Evolutionary conservation across 2,113 vertebrate species (phyloP).

Genomic region (Myxocyprinus asiaticus): DNA sequence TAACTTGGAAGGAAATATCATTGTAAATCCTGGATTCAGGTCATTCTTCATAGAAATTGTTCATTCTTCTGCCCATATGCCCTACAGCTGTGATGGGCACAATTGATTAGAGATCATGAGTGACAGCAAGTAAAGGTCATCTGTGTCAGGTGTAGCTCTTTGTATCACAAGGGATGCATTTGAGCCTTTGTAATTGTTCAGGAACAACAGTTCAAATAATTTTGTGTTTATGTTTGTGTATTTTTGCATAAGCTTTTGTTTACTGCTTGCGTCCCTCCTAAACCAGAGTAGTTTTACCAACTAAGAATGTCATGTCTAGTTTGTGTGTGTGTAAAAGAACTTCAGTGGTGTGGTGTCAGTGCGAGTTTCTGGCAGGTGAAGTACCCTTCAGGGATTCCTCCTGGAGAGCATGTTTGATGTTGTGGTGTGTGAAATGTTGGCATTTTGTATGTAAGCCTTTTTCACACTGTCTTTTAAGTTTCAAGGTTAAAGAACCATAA

Average conservation of each 20-base stretch:
- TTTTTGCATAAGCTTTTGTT: constrained; percentile 17
- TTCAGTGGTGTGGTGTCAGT: constrained; percentile 12
- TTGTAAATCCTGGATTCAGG: too few species aligned
- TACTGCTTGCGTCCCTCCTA: neutral
- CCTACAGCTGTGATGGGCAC: too few species aligned
- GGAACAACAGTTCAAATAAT: too few species aligned
- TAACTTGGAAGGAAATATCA: too few species aligned
- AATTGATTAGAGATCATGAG: neutral
- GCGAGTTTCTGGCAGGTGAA: constrained; percentile 12
- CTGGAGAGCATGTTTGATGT: constrained; percentile 22
- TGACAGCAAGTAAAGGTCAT: constrained; percentile 20
- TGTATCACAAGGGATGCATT: neutral
- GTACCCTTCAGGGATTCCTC: constrained; percentile 19
- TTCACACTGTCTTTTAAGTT: constrained; percentile 31
- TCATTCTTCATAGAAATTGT: too few species aligned
- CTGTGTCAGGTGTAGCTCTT: neutral
- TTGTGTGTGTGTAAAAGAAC: neutral
- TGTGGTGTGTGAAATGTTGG: neutral
- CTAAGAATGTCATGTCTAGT: constrained; percentile 5
- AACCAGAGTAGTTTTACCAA: neutral
- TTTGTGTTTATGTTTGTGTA: constrained; percentile 10
- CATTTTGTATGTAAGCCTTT: constrained; percentile 21
- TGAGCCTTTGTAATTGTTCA: neutral
- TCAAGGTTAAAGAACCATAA: constrained; percentile 27
- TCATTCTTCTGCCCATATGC: too few species aligned